Conservation (phyloP, 2,888 invertebrate species). For the Drosophila anceps region DNA sequence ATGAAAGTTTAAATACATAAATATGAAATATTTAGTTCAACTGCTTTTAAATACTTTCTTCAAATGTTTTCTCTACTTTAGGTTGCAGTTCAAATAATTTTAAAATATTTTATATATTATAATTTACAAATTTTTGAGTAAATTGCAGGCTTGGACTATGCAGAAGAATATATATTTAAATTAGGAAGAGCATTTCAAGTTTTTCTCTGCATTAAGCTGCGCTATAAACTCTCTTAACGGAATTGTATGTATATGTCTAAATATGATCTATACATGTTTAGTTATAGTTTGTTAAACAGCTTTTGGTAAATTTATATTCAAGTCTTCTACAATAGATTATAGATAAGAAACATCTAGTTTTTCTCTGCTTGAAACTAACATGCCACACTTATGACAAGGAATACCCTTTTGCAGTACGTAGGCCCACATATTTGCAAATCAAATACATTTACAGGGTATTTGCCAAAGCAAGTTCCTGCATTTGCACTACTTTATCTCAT, state of each 20-base stretch:
- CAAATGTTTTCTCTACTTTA: no score
- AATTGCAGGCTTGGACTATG: no score
- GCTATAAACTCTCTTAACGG: no score
- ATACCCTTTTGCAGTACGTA: neutral
- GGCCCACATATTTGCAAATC: neutral
- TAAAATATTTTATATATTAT: no score
- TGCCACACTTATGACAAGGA: neutral
- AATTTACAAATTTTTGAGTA: no score
- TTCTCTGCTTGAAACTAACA: neutral
- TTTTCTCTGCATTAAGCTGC: no score
- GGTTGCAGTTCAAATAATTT: no score
- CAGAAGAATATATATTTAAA: neutral
- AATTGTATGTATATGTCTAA: no score
- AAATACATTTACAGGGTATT: conserved; percentile 8
- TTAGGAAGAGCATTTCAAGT: neutral
- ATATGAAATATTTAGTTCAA: no score
- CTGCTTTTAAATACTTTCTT: no score
- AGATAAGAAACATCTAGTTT: neutral
- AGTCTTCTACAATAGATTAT: neutral
- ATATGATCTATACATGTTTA: neutral
- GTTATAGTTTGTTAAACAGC: neutral
- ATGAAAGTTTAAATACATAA: no score
- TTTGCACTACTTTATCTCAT: neutral
- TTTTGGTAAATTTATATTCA: neutral
- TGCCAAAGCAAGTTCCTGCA: conserved; percentile 4